Evolutionary conservation across 2,888 invertebrate genomes (phyloP).

Genomic region (Himalopsyche japonica): DNA sequence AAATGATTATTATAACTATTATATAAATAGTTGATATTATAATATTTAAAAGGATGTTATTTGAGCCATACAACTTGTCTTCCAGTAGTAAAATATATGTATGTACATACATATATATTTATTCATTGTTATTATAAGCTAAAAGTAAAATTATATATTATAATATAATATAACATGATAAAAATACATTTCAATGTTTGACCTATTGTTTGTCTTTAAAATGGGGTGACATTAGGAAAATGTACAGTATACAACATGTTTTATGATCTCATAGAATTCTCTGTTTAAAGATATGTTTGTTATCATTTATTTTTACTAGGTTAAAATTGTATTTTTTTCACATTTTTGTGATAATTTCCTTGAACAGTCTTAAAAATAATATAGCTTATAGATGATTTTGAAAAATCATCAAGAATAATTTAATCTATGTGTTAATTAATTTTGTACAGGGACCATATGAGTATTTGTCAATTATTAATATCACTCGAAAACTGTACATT

Average conservation of each 20-base stretch:
- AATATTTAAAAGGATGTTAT: constrained; percentile 39
- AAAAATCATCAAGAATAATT: no score
- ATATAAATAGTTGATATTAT: constrained; percentile 18
- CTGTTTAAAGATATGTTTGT: neutral
- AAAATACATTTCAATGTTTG: neutral
- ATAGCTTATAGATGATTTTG: no score
- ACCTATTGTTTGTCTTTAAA: neutral
- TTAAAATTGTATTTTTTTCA: no score
- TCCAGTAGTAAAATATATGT: constrained; percentile 46
- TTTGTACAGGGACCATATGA: neutral
- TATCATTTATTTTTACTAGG: no score
- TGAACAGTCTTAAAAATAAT: no score
- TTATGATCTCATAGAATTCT: neutral
- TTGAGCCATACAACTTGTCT: constrained; percentile 64
- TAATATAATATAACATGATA: neutral
- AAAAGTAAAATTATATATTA: constrained; percentile 1
- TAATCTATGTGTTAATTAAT: no score
- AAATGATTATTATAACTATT: constrained; percentile 1
- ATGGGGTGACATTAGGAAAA: neutral
- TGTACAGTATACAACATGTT: neutral
- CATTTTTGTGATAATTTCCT: no score
- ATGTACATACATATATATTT: constrained; percentile 1
- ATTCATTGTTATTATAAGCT: constrained; percentile 1
- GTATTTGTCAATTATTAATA: neutral
- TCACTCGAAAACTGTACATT: neutral